Evolutionary conservation across 2,888 invertebrate genomes (phyloP), one percentile per base, ranked within the genome.

Genomic region (Branchellion lobata): DNA sequence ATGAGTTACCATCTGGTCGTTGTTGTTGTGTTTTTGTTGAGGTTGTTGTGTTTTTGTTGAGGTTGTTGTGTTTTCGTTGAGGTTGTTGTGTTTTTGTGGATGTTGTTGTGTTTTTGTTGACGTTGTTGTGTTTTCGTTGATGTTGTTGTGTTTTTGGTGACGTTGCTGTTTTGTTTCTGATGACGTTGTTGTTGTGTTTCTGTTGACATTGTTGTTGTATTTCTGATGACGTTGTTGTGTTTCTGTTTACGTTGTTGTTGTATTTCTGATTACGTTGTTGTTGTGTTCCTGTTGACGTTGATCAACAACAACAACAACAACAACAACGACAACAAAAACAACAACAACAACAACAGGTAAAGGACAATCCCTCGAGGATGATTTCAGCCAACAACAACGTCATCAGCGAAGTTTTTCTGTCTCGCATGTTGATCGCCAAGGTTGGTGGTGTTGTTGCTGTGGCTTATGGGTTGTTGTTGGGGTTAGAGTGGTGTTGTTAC

Each of bases 381-480:
- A 5, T 24, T 3, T 57, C 61, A 57, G 61, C 80, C 31, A 69
- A 80, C 18, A 80, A 81, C 78, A 85, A 86, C 82, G 85, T 99
- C 93, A 97, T 99, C 81, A 96, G 97, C 0, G 99, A 99, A 90
- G 98, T 99, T 85, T 99, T 98, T 89, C 91, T 99, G 82, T 99
- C 98, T 79, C 92, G 96, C 87, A 90, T 96, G 86, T 90, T 96
- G 83, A 94, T 95, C 80, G 96, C 96, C 84, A 96, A 96, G 90
- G 95, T 94, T 33, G 31, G 27, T 40, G 1, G n/a, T 53, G 29
- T 40, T 57, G 53, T 53, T 61, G 21, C n/a, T n/a, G n/a, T n/a
- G n/a, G n/a, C n/a, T n/a, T n/a, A n/a, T n/a, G n/a, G n/a, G n/a
- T n/a, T n/a, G n/a, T n/a, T n/a, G n/a, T n/a, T n/a, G n/a, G n/a